Base-by-base conservation (phyloP, 2,888 invertebrate species). In the Pharmacophagus antenor region DNA sequence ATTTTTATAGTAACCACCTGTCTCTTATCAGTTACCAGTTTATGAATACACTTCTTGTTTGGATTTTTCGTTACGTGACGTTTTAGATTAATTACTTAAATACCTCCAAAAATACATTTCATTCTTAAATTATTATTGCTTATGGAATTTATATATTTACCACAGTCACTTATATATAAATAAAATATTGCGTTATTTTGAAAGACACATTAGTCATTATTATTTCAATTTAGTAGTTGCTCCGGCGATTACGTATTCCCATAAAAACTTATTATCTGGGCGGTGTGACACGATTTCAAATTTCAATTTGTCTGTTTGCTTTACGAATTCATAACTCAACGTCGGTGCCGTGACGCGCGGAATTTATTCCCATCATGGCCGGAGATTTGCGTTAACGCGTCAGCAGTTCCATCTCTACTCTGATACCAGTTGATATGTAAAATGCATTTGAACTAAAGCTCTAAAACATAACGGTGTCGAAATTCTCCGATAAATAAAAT, bases 291-390 rank as follows among this genome's bases (percentile, higher is more conserved):
- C 31, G 44, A 50, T 46, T 59, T 59, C 22, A 55, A 55, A 59
- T 59, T 59, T 55, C 59, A 55, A 59, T 59, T 59, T 50, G 21
- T 22, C 27, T 46, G 54, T 59, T 55, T 59, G 50, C 20, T 55
- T 27, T 44, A 55, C 49, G 50, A 59, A 55, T 55, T 59, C 58
- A 58, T 58, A 48, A 58, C 58, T 58, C 59, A 59, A 55, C 44
- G 59, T 55, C 59, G 49, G 27, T 31, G 48, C 44, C 54, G 27
- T 59, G 59, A 59, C 59, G 59, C 50, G 55, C 22, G 59, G 55
- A 59, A 55, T 59, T 59, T 55, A 55, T 59, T 42, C 54, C 37
- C 55, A 50, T 55, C 50, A 50, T 44, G 59, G 50, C 49, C 49
- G 48, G 53, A 59, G 54, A 55, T 55, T 59, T 59, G 44, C 46